Conservation (phyloP, 2,113 vertebrate species). For the Notarius lentiginosus region DNA sequence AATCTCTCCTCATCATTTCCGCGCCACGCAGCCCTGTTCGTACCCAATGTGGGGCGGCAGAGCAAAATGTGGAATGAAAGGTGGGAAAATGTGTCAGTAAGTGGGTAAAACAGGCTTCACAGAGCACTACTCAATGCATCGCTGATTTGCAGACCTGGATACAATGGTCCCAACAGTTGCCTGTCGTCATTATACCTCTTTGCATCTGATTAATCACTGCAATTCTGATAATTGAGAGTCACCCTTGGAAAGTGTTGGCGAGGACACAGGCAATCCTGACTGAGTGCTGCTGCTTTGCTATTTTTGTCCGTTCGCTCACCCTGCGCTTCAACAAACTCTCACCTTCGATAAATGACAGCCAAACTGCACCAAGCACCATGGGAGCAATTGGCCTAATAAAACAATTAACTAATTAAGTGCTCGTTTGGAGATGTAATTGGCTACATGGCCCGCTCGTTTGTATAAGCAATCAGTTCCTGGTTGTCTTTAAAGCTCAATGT, state of each 20-base stretch:
- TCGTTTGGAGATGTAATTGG: slow-evolving; percentile 70
- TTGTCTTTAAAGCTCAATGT: slow-evolving; percentile 47
- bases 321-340: slow-evolving; percentile 3
- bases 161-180: slow-evolving; percentile 50
- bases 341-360: slow-evolving; percentile 66
- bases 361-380: slow-evolving; percentile 61
- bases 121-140: slow-evolving; percentile 1
- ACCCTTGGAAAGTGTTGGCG: slow-evolving; percentile 45
- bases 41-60: not conserved
- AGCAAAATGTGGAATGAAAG: slow-evolving; percentile 16
- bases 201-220: slow-evolving; percentile 73
- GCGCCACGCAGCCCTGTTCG: slow-evolving; percentile 26
- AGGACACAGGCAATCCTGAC: slow-evolving; percentile 31
- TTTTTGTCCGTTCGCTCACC: slow-evolving; percentile 33
- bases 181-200: slow-evolving; percentile 62
- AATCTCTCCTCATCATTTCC: slow-evolving; percentile 56
- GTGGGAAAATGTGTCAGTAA: not conserved
- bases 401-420: slow-evolving; percentile 78
- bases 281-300: slow-evolving; percentile 54
- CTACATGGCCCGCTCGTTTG: slow-evolving; percentile 71
- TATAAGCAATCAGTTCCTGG: slow-evolving; percentile 66
- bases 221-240: slow-evolving; percentile 73
- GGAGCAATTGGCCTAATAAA: slow-evolving; percentile 69
- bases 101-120: slow-evolving; percentile 13
- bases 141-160: slow-evolving; percentile 36